These are phyloP conservation scores for Anadara kagoshimensis DNA, from an alignment of 1,140 invertebrate species.

Conservation along the genomic window DNA sequence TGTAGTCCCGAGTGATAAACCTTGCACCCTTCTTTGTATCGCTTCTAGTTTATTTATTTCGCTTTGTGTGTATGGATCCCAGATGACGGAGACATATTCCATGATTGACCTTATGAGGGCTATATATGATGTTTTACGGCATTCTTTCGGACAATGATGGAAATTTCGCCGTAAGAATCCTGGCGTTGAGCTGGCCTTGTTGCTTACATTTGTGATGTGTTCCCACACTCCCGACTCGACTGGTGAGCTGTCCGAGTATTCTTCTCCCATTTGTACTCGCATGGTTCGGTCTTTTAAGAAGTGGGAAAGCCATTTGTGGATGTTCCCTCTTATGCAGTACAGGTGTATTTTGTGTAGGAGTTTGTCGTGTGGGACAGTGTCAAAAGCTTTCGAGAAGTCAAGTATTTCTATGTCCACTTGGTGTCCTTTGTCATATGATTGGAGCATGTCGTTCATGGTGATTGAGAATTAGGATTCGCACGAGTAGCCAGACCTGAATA, in stretches of 20 bases:
- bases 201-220: conserved; percentile 1
- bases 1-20: not conserved
- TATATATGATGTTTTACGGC: conserved; percentile 19
- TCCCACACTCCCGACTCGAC: conserved; percentile 29
- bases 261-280: conserved; percentile 27
- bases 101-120: conserved; percentile 18
- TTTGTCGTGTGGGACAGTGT: conserved; percentile 26
- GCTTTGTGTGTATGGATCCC: conserved; percentile 4
- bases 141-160: conserved; percentile 3
- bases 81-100: conserved; percentile 26
- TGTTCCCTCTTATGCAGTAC: conserved; percentile 27
- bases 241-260: not conserved
- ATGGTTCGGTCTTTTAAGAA: conserved; percentile 30
- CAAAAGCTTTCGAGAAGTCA: conserved; percentile 38
- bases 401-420: conserved; percentile 30
- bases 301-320: conserved; percentile 8
- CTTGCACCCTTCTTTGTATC: conserved; percentile 1
- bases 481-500: conserved; percentile 19
- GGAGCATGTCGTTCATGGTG: conserved; percentile 9
- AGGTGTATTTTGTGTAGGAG: conserved; percentile 31
- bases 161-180: conserved; percentile 3
- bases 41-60: conserved; percentile 3
- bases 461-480: conserved; percentile 6
- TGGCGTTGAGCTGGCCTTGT: conserved; percentile 6
- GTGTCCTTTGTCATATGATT: not conserved